A percentile compares a stretch with the other conserved stretches of the same genome.
These are phyloP conservation scores for Gortyna flavago DNA, from an alignment of 2,888 invertebrate genomes.

Conservation along the genomic window DNA sequence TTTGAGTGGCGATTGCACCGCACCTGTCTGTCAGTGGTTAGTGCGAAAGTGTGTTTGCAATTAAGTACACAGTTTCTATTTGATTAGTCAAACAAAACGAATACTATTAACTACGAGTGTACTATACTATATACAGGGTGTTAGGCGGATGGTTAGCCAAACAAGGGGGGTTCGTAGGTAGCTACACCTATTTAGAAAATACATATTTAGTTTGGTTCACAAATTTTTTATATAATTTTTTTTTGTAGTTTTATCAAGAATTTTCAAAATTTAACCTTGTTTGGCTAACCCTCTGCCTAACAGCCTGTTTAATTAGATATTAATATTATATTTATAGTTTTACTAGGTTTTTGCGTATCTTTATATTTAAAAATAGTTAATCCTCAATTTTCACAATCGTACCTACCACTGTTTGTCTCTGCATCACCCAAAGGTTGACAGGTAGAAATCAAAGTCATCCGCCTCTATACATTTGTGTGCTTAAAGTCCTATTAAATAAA, in stretches of 20 bases:
- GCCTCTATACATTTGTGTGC: no score
- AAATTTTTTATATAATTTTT: neutral
- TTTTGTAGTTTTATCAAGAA: no score
- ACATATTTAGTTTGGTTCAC: neutral
- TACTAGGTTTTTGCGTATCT: no score
- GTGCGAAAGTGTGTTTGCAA: constrained; percentile 38
- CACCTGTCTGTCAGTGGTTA: constrained; percentile 3
- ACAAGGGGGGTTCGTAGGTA: no score
- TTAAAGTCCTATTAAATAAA: neutral
- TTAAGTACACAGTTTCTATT: constrained; percentile 37
- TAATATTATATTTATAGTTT: no score
- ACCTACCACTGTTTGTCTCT: neutral
- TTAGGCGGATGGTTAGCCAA: no score
- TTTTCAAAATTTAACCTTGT: no score
- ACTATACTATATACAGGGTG: no score
- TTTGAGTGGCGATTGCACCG: constrained; percentile 31
- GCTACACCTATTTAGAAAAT: no score
- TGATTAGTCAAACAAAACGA: constrained; percentile 32
- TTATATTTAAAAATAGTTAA: no score
- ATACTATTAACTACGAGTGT: no score
- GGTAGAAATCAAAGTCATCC: neutral
- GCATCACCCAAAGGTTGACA: neutral
- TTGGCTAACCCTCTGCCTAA: neutral
- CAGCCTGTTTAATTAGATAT: no score
- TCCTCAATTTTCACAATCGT: neutral